Conservation (phyloP, 2,888 invertebrate genomes). For the Polydrusus cervinus region DNA sequence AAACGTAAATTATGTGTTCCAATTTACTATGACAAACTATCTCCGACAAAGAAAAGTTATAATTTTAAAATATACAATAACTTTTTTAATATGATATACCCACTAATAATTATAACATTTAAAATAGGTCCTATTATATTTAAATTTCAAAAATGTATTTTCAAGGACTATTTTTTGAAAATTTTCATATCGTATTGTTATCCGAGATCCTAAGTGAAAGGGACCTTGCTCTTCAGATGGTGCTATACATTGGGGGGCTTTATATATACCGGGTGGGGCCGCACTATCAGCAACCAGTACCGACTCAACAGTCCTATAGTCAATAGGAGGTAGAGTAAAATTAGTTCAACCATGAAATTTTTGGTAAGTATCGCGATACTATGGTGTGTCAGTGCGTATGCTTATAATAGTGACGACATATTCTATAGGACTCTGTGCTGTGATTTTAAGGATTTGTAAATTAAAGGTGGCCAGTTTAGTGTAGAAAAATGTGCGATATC, state of each 20-base stretch:
- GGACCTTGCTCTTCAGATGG: conserved; percentile 69
- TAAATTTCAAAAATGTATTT: conserved; percentile 16
- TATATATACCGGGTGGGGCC: conserved; percentile 66
- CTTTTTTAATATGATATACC: too few relatives aligned
- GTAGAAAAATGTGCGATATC: too few relatives aligned
- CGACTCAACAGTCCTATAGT: conserved; percentile 68
- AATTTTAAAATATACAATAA: too few relatives aligned
- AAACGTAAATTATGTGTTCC: too few relatives aligned
- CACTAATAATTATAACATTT: background rate
- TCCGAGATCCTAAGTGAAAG: conserved; percentile 61
- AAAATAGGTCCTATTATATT: background rate
- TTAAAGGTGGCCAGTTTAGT: too few relatives aligned
- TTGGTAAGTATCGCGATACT: conserved; percentile 65
- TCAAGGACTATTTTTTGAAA: conserved; percentile 40
- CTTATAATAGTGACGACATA: conserved; percentile 9
- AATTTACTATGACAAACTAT: too few relatives aligned
- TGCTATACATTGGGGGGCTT: conserved; percentile 63
- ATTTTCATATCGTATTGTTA: conserved; percentile 44
- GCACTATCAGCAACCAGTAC: conserved; percentile 61
- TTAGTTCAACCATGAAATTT: conserved; percentile 65
- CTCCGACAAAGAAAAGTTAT: too few relatives aligned
- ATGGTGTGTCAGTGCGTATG: conserved; percentile 17
- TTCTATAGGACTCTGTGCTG: background rate
- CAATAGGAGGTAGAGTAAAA: conserved; percentile 66
- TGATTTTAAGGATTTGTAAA: too few relatives aligned